Percentiles rank a stretch among this genome's conserved stretches.
phyloP scores from a whole-genome alignment of 2,888 invertebrate species.

The Odontomyia ornata region DNA sequence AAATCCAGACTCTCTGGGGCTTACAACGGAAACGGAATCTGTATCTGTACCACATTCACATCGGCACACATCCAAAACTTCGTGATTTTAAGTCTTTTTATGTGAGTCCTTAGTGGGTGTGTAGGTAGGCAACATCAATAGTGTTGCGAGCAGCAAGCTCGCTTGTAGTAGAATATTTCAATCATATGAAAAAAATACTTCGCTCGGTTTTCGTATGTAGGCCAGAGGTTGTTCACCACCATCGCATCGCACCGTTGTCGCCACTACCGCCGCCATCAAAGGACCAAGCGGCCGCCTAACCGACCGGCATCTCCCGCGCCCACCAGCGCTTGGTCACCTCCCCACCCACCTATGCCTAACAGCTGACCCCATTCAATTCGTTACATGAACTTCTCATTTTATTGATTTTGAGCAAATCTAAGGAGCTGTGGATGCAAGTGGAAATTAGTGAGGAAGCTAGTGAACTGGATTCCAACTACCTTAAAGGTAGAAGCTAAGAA shows the following conservation, averaged over 20 bases:
- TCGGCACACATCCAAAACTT: conserved; percentile 7
- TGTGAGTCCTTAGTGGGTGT: not conserved
- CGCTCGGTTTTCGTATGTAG: conserved; percentile 48
- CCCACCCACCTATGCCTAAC: not conserved
- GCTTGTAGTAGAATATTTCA: conserved; percentile 45
- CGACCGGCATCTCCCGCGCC: not conserved
- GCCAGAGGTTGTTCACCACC: conserved; percentile 46
- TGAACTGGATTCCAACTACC: not conserved
- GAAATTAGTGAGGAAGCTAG: conserved; percentile 41
- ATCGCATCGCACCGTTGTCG: conserved; percentile 12
- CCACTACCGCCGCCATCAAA: not conserved
- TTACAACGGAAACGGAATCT: conserved; percentile 35
- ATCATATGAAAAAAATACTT: conserved; percentile 46
- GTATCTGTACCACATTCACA: conserved; percentile 24
- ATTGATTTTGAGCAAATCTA: conserved; percentile 49
- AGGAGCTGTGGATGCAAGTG: conserved; percentile 12
- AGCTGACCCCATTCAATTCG: conserved; percentile 44
- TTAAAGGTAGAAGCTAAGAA: conserved; percentile 8
- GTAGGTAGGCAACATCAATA: conserved; percentile 45
- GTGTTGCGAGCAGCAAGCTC: conserved; percentile 41
- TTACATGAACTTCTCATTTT: conserved; percentile 50
- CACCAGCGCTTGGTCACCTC: not conserved
- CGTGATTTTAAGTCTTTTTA: not conserved
- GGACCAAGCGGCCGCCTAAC: not conserved
- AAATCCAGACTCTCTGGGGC: not conserved